Percentiles rank a stretch among this genome's conserved stretches.
These are phyloP conservation scores for Drosophila repletoides DNA, from an alignment of 1,140 invertebrate species.

Conservation along the genomic window DNA sequence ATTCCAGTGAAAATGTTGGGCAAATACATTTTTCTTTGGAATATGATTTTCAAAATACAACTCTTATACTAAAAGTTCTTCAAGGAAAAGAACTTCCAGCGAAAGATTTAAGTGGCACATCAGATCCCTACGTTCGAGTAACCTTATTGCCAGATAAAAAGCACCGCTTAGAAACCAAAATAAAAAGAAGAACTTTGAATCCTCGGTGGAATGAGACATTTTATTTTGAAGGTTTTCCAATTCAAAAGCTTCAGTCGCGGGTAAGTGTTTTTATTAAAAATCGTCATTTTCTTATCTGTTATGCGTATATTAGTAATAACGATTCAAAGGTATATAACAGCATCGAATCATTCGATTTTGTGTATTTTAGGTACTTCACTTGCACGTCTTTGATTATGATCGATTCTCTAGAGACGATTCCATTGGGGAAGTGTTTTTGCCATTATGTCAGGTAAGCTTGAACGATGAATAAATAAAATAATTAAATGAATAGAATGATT, in stretches of 20 bases:
- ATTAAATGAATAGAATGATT: no score
- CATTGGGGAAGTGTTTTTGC: conserved; percentile 97
- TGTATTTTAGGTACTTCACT: conserved; percentile 89
- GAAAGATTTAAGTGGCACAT: conserved; percentile 96
- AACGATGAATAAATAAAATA: not conserved
- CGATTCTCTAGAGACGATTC: conserved; percentile 97
- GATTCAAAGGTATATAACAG: no score
- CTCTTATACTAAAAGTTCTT: conserved; percentile 94
- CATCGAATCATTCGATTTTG: conserved; percentile 1
- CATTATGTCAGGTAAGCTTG: conserved; percentile 91
- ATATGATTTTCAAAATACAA: conserved; percentile 97
- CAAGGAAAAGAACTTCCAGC: conserved; percentile 97
- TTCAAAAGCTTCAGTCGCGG: conserved; percentile 95
- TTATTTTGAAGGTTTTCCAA: conserved; percentile 97
- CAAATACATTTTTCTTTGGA: conserved; percentile 97
- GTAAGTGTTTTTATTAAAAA: no score
- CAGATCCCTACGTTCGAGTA: conserved; percentile 95
- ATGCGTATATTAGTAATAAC: no score
- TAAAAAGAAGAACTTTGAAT: conserved; percentile 96
- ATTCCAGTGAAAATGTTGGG: conserved; percentile 94
- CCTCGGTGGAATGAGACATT: conserved; percentile 99
- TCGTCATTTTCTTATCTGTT: no score
- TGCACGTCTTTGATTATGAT: conserved; percentile 98
- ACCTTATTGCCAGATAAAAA: conserved; percentile 98
- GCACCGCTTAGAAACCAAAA: conserved; percentile 97